Conservation (phyloP, 2,797 vertebrate genomes). For the Argentina silus region DNA sequence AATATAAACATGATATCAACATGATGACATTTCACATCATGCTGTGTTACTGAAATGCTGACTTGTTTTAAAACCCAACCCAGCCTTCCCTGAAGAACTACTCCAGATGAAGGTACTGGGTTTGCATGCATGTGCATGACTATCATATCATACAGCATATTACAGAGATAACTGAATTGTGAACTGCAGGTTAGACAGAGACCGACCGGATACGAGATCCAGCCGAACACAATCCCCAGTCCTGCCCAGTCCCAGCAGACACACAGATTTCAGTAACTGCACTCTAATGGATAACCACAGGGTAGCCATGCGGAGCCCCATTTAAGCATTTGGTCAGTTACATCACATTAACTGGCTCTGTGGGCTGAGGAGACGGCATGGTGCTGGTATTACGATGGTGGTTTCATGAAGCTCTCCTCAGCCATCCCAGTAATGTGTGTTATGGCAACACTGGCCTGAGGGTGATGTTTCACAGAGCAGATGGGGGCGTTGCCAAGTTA, state of each 20-base stretch:
- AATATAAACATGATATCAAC: no score
- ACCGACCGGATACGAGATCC: neutral
- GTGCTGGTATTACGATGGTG: neutral
- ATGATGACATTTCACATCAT: neutral
- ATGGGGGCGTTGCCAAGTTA: no score
- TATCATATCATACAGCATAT: neutral
- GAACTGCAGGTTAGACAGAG: neutral
- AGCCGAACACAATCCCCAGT: neutral
- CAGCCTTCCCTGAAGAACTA: neutral
- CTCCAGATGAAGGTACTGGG: constrained; percentile 1
- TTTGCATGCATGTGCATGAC: constrained; percentile 18
- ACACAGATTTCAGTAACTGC: neutral
- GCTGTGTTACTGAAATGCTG: neutral
- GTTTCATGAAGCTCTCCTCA: no score
- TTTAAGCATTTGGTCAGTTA: constrained; percentile 1
- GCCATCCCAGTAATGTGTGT: no score
- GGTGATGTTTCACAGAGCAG: no score
- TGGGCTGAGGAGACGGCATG: neutral
- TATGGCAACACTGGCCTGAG: no score
- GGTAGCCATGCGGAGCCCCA: neutral
- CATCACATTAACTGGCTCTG: neutral
- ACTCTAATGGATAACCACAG: neutral
- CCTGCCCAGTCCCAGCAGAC: neutral
- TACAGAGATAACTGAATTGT: neutral
- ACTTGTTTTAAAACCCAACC: neutral